Evolutionary conservation across 1,140 invertebrate genomes (phyloP).

Genomic region (Acromyrmex echinatior): DNA sequence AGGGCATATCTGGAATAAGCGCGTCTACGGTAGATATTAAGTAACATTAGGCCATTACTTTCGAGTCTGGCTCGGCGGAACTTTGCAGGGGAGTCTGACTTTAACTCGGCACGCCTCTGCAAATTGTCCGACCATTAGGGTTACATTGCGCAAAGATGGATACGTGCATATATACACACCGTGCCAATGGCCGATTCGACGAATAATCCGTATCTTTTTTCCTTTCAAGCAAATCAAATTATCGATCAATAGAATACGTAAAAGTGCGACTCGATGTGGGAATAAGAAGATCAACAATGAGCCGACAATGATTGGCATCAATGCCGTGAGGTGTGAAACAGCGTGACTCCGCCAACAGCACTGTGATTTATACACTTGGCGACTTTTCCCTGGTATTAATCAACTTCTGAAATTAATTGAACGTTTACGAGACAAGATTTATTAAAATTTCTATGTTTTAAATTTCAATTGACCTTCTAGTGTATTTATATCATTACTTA

Average conservation of each 20-base stretch:
- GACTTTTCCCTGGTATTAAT: neutral
- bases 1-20: constrained; percentile 71
- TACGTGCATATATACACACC: constrained; percentile 24
- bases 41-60: constrained; percentile 79
- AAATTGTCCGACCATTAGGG: constrained; percentile 77
- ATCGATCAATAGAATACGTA: constrained; percentile 47
- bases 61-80: constrained; percentile 68
- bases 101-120: constrained; percentile 70
- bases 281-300: constrained; percentile 36
- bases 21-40: constrained; percentile 76
- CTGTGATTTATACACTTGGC: neutral
- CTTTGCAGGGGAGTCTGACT: constrained; percentile 60
- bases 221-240: constrained; percentile 52
- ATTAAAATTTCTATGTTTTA: neutral
- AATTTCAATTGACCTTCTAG: neutral
- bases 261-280: constrained; percentile 47
- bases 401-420: constrained; percentile 13
- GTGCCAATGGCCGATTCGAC: constrained; percentile 46
- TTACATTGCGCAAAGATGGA: constrained; percentile 64
- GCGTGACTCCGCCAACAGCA: neutral
- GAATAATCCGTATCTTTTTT: constrained; percentile 24
- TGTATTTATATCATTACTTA: no score
- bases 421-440: neutral
- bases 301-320: constrained; percentile 41
- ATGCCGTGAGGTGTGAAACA: constrained; percentile 42